These are phyloP conservation scores for Anser cygnoides DNA, from an alignment of 2,113 vertebrate species.

Conservation along the genomic window DNA sequence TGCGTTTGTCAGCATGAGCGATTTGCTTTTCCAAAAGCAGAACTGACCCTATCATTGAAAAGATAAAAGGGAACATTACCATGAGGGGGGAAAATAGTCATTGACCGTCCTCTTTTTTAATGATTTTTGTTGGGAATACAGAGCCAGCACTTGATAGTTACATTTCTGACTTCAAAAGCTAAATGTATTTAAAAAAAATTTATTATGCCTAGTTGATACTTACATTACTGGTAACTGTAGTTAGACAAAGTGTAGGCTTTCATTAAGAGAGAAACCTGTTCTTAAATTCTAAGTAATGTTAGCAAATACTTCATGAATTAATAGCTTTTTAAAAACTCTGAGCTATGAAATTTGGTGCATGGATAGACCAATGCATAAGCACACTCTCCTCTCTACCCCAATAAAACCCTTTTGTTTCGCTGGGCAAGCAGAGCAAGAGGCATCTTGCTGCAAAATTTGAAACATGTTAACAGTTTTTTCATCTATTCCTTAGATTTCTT, in stretches of 20 bases:
- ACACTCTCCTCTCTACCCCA: neutral
- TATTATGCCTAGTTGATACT: conserved; percentile 40
- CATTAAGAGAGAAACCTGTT: conserved; percentile 31
- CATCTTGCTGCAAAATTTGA: conserved; percentile 12
- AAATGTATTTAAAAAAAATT: conserved; percentile 31
- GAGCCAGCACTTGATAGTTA: conserved; percentile 36
- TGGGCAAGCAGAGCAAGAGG: neutral
- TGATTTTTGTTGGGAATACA: neutral
- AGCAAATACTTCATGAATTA: neutral
- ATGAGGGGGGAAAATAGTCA: neutral
- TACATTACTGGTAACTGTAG: conserved; percentile 28
- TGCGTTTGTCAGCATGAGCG: neutral
- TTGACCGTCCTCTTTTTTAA: neutral
- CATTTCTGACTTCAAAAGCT: conserved; percentile 4
- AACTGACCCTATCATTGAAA: conserved; percentile 1
- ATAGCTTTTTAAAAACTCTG: neutral
- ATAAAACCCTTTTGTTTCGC: neutral
- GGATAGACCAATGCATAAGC: conserved; percentile 25
- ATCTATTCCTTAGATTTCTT: neutral
- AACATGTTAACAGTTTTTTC: conserved; percentile 51
- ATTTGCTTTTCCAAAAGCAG: neutral
- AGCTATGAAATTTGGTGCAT: conserved; percentile 8
- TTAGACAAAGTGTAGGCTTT: conserved; percentile 43
- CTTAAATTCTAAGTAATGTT: conserved; percentile 4
- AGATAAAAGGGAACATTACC: conserved; percentile 3